Evolutionary conservation across 92 coral and sea anemone species (phyloP), one percentile per base, ranked within the genome.

Genomic region (Heteractis magnifica): DNA sequence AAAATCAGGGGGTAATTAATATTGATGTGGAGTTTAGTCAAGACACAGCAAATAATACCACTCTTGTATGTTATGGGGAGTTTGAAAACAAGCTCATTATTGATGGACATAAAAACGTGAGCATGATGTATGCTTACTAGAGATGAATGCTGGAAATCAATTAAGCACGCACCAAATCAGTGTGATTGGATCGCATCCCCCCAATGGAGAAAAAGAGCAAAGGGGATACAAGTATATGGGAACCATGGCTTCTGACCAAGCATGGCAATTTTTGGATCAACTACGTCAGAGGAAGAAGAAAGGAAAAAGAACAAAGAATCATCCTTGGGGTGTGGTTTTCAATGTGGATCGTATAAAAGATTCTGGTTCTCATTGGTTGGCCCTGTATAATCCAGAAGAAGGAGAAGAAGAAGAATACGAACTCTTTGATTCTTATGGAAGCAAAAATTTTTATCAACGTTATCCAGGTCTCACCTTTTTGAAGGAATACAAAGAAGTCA

Each of bases 361-460:
- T 65, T 20, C 6, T 65, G 72, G 72, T 65, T 65, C 72, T 65
- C 72, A 65, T 65, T 65, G 72, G 72, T 65, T 65, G 72, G n/a
- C 20, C 72, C 5, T 65, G 72, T 65, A 65, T 20, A 15, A 65
- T 20, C n/a, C n/a, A 15, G 72, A 20, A 15, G 20, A 65, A 65
- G 72, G 26, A 65, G 26, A 65, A 15, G 72, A 20, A 15, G 20
- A 65, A 65, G 72, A 65, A 65, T 15, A 15, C 26, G 72, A 65
- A 65, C 20, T 65, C 26, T 65, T 65, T 65, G 72, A 65, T 65
- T 65, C 6, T 15, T 65, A 65, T 65, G 72, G 72, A 65, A 65
- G 72, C 26, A 65, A 20, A 15, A 20, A 65, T 15, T 65, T 65
- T 65, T 65, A 15, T 14, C 72, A 65, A 65, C 72, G 72, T 65